Evolutionary conservation across 2,888 invertebrate genomes (phyloP).

Genomic region (Scaptomyza cyrtandrae): DNA sequence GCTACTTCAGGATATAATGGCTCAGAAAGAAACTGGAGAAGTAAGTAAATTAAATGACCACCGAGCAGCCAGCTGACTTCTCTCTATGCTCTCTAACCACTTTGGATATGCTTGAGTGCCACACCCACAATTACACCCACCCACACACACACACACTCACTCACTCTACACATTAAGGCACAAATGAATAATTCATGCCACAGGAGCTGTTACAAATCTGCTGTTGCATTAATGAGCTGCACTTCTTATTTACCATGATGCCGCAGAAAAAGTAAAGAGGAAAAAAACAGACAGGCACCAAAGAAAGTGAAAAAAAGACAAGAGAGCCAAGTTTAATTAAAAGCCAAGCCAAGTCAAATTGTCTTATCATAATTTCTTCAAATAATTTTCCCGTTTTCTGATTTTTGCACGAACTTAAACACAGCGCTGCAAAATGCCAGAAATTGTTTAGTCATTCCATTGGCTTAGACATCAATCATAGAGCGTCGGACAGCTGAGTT

Average conservation of each 20-base stretch:
- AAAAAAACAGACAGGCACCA: not conserved
- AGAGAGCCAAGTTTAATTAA: constrained; percentile 72
- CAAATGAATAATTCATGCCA: constrained; percentile 73
- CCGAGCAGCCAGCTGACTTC: constrained; percentile 34
- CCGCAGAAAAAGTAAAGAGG: constrained; percentile 54
- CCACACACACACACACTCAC: constrained; percentile 23
- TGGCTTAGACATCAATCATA: constrained; percentile 70
- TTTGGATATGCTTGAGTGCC: constrained; percentile 37
- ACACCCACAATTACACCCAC: constrained; percentile 48
- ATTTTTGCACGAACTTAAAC: constrained; percentile 59
- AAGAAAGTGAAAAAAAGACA: constrained; percentile 21
- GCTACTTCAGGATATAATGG: constrained; percentile 62
- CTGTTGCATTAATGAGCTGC: constrained; percentile 72
- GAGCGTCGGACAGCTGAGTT: constrained; percentile 52
- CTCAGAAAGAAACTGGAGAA: constrained; percentile 5
- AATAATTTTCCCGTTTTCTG: constrained; percentile 47
- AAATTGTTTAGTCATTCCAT: constrained; percentile 72
- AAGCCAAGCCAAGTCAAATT: constrained; percentile 65
- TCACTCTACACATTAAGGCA: not conserved
- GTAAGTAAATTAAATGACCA: constrained; percentile 54
- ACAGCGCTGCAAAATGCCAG: constrained; percentile 36
- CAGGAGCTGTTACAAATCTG: constrained; percentile 56
- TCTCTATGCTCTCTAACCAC: constrained; percentile 4
- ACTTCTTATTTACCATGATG: constrained; percentile 78
- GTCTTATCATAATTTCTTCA: constrained; percentile 76